phyloP scores from a whole-genome alignment of 2,797 vertebrate species.

The Lates japonicus region DNA sequence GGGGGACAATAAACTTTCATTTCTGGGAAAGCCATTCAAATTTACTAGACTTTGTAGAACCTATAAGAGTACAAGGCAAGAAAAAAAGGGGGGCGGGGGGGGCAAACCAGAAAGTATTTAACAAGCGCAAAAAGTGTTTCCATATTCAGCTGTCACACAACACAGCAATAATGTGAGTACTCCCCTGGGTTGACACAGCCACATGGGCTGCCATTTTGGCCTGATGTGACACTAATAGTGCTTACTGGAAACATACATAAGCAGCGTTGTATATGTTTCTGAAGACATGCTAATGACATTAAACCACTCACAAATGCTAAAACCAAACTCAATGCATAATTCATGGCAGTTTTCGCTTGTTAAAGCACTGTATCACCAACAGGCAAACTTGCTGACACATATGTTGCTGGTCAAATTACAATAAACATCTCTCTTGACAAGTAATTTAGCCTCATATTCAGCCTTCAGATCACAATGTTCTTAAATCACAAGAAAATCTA shows the following conservation, averaged over 20 bases:
- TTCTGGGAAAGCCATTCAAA: conserved; percentile 87
- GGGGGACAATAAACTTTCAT: conserved; percentile 83
- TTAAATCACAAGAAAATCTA: conserved; percentile 1
- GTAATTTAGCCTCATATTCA: conserved; percentile 34
- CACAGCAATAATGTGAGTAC: conserved; percentile 63
- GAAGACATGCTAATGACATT: conserved; percentile 68
- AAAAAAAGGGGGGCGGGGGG: conserved; percentile 55
- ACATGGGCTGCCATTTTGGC: conserved; percentile 59
- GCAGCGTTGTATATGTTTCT: conserved; percentile 64
- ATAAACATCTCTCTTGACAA: conserved; percentile 56
- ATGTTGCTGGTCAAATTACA: conserved; percentile 46
- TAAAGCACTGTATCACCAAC: conserved; percentile 30
- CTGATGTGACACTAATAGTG: conserved; percentile 73
- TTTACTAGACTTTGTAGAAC: conserved; percentile 85
- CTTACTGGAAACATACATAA: conserved; percentile 73
- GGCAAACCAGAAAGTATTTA: conserved; percentile 84
- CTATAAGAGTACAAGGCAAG: conserved; percentile 74
- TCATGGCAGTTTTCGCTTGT: conserved; percentile 57
- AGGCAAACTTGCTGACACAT: conserved; percentile 48
- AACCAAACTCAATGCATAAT: conserved; percentile 57
- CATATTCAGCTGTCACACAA: conserved; percentile 84
- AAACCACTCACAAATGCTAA: conserved; percentile 63
- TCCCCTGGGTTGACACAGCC: conserved; percentile 69
- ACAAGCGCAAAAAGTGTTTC: conserved; percentile 84
- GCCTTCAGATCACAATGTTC: conserved; percentile 32